Percentiles rank a stretch among this genome's conserved stretches.
These are phyloP conservation scores for Eulithis prunata DNA, from an alignment of 2,888 invertebrate genomes.

Conservation along the genomic window DNA sequence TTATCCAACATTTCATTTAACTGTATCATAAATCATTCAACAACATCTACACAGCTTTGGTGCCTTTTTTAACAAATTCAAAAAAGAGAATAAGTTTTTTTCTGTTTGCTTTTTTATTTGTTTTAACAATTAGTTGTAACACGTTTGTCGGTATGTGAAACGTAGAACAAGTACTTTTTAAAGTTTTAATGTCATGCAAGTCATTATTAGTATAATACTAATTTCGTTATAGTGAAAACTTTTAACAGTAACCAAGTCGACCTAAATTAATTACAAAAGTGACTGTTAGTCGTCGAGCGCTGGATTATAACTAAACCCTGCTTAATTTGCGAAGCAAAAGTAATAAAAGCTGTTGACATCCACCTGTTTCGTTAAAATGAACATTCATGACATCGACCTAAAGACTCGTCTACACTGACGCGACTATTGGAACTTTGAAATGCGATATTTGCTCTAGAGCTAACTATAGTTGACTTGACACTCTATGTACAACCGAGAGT, in stretches of 20 bases:
- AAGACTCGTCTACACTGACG: conserved; percentile 8
- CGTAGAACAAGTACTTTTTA: neutral
- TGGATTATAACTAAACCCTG: conserved; percentile 33
- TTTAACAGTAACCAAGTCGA: conserved; percentile 1
- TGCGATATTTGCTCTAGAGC: neutral
- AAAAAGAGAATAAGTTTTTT: too few relatives aligned
- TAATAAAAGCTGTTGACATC: conserved; percentile 39
- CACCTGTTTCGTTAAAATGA: conserved; percentile 33
- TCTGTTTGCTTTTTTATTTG: too few relatives aligned
- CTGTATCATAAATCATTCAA: conserved; percentile 39
- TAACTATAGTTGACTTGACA: too few relatives aligned
- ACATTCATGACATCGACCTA: conserved; percentile 21
- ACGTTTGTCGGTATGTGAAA: too few relatives aligned
- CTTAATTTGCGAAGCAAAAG: conserved; percentile 35
- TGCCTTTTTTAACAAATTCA: too few relatives aligned
- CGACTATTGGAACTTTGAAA: neutral
- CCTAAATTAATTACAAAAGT: conserved; percentile 34
- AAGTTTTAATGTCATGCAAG: too few relatives aligned
- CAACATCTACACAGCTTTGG: conserved; percentile 17
- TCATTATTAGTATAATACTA: too few relatives aligned
- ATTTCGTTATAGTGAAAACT: conserved; percentile 4
- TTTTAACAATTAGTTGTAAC: too few relatives aligned
- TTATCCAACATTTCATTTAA: conserved; percentile 43
- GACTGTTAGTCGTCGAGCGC: conserved; percentile 29
- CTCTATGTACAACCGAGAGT: too few relatives aligned